A percentile compares a stretch with the other conserved stretches of the same genome.
These are phyloP conservation scores for Drosophila asahinai DNA, from an alignment of 1,140 invertebrate genomes.

Conservation along the genomic window DNA sequence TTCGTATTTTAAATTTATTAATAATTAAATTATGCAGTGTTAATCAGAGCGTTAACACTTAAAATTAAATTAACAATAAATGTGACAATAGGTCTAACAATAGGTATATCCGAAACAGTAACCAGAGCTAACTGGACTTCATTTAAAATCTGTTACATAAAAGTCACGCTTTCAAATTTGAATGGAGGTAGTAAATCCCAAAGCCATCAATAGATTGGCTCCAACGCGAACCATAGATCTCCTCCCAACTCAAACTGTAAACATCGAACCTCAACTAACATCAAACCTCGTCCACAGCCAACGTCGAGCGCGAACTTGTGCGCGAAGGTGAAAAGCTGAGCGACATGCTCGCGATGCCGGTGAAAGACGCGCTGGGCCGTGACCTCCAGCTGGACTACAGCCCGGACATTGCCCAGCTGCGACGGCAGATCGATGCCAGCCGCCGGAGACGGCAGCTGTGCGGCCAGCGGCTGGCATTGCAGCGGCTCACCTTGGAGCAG, in stretches of 20 bases:
- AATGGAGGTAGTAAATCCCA: not conserved
- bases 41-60: constrained; percentile 3
- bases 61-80: not conserved
- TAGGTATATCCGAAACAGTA: not conserved
- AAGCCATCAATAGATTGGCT: not conserved
- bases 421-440: constrained; percentile 89
- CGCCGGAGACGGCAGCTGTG: constrained; percentile 89
- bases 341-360: constrained; percentile 91
- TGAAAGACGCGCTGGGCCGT: constrained; percentile 91
- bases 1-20: too few relatives aligned
- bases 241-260: not conserved
- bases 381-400: constrained; percentile 91
- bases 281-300: constrained; percentile 85
- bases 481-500: constrained; percentile 91
- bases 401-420: constrained; percentile 90
- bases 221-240: not conserved
- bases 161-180: constrained; percentile 20
- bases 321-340: constrained; percentile 92
- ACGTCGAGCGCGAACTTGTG: constrained; percentile 89
- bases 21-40: not conserved
- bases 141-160: constrained; percentile 6
- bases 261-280: constrained; percentile 6
- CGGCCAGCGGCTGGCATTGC: constrained; percentile 89
- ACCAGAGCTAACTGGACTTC: too few relatives aligned
- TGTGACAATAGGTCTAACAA: not conserved